Conservation (phyloP, 2,888 invertebrate genomes). For the Andrena fulva region DNA sequence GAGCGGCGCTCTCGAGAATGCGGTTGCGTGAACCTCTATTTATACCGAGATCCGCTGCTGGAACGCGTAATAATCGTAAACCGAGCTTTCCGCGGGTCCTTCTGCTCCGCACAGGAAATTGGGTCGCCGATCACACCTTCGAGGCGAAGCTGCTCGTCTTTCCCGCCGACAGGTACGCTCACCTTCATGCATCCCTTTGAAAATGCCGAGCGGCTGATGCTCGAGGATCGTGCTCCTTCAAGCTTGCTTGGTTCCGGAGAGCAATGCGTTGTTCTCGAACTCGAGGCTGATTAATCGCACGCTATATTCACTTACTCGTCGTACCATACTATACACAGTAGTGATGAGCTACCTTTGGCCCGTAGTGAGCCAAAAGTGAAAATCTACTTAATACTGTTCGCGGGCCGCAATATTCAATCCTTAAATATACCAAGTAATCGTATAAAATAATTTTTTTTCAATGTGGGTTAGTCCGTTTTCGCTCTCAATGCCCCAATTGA, state of each 20-base stretch:
- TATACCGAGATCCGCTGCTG: constrained; percentile 48
- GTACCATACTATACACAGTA: no score
- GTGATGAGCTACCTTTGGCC: no score
- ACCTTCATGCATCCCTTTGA: neutral
- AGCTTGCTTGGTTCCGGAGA: neutral
- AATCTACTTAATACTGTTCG: no score
- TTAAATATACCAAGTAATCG: no score
- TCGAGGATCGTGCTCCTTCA: neutral
- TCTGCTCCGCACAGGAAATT: constrained; percentile 39
- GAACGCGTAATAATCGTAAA: constrained; percentile 67
- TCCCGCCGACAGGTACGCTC: constrained; percentile 8
- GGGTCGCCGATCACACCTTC: constrained; percentile 22
- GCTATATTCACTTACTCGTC: no score
- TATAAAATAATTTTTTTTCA: no score
- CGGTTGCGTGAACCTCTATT: constrained; percentile 45
- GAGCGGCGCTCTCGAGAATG: constrained; percentile 30
- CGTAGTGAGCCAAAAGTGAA: no score
- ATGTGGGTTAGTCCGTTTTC: no score
- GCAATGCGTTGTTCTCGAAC: no score
- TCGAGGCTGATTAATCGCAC: no score
- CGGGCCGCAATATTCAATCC: no score
- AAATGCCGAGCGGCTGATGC: neutral
- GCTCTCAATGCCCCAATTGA: no score
- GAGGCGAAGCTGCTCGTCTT: neutral
- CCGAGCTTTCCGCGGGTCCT: constrained; percentile 37